These are phyloP conservation scores for Nineta flava DNA, from an alignment of 2,888 invertebrate genomes.

Conservation along the genomic window DNA sequence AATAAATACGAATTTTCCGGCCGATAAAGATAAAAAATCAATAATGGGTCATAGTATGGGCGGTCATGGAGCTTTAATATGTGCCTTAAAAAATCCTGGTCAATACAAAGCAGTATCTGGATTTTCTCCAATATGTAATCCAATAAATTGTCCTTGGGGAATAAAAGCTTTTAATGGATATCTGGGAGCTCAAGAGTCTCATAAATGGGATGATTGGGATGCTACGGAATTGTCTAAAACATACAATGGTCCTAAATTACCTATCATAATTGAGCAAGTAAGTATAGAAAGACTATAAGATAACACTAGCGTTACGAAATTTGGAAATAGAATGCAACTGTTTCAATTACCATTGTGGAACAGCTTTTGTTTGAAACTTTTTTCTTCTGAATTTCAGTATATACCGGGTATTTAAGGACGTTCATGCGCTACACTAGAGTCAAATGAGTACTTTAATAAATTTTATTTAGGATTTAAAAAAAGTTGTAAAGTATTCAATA, in stretches of 20 bases:
- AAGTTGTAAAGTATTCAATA: too few relatives aligned
- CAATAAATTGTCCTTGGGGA: conserved; percentile 74
- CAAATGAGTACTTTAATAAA: too few relatives aligned
- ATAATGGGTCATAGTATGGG: conserved; percentile 94
- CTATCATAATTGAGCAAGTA: conserved; percentile 83
- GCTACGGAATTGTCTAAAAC: conserved; percentile 64
- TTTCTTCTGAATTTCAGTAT: too few relatives aligned
- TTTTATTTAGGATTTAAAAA: too few relatives aligned
- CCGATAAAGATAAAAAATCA: conserved; percentile 42
- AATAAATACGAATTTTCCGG: conserved; percentile 59
- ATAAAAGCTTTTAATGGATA: conserved; percentile 70
- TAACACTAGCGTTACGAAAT: too few relatives aligned
- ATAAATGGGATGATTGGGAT: conserved; percentile 70
- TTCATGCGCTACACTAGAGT: too few relatives aligned
- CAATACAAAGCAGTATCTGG: conserved; percentile 79
- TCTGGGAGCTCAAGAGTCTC: conserved; percentile 47
- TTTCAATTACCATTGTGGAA: too few relatives aligned
- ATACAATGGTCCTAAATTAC: conserved; percentile 70
- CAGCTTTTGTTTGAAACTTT: too few relatives aligned
- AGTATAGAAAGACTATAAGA: background rate
- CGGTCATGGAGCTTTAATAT: conserved; percentile 89
- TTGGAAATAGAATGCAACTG: too few relatives aligned
- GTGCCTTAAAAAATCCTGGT: conserved; percentile 80
- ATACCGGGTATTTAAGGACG: too few relatives aligned
- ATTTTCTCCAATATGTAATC: conserved; percentile 90